Evolutionary conservation across 2,113 vertebrate genomes (phyloP), one percentile per base, ranked within the genome.

Genomic region (Nannobrachium achirus): DNA sequence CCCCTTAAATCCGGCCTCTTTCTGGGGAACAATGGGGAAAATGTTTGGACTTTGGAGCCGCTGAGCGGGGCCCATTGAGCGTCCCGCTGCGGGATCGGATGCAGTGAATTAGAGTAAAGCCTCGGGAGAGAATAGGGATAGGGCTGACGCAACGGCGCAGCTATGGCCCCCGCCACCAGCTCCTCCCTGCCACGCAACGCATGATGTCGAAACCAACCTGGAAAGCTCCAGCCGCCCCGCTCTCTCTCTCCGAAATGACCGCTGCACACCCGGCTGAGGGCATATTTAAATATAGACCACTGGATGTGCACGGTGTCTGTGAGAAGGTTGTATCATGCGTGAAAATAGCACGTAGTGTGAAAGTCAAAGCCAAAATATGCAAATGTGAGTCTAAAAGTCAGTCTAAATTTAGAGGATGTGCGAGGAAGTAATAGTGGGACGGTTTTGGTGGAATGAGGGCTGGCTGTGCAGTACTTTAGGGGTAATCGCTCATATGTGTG

Each of bases 51-150:
- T 81, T 76, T 73, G 81, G 81, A 83, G 76, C 84, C 48, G 7
- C 63, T 71, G 80, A 88, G 80, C 73, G 56, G 63, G 75, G 72
- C 81, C n/a, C 83, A 90, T 89, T 92, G 88, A 91, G 75, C 8
- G 55, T 66, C 79, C 69, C 79, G 81, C 75, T 62, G 73, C 25
- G 55, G 82, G 83, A 88, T 87, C 80, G 88, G 89, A 89, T 88
- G 84, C 73, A 75, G 82, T 82, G 87, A 84, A 82, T 92, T 89
- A 89, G 86, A 33, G 83, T 80, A 89, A 88, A 89, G 88, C 87
- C 87, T 84, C 75, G 69, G 71, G 1, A 44, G 63, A 82, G 78
- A 88, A 90, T 88, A 81, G 65, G 82, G 86, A 90, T 88, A 81
- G 65, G 82, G 86, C 85, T 91, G 89, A 91, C 79, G 64, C 80